A percentile compares a stretch with the other conserved stretches of the same genome.
phyloP scores from a whole-genome alignment of 2,113 vertebrate genomes.

The Colistium nudipinnis region DNA sequence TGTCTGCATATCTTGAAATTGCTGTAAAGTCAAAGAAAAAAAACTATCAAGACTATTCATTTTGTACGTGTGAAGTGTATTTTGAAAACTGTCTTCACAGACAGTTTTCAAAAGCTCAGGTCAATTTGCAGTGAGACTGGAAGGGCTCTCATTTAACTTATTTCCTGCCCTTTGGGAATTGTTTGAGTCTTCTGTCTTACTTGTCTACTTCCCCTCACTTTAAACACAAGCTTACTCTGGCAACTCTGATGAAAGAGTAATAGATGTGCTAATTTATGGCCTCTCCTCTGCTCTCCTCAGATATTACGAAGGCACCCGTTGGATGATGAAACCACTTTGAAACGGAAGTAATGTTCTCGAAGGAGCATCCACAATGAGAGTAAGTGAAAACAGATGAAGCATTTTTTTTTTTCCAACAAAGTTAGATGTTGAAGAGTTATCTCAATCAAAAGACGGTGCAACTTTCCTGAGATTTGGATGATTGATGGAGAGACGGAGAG shows the following conservation, averaged over 20 bases:
- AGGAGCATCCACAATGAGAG: slow-evolving; percentile 33
- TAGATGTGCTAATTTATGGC: slow-evolving; percentile 66
- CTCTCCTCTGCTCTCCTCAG: slow-evolving; percentile 46
- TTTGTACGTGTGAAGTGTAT: neutral
- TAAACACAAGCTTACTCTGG: slow-evolving; percentile 52
- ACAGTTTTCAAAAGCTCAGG: slow-evolving; percentile 37
- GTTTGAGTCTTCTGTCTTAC: slow-evolving; percentile 27
- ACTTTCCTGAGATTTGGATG: slow-evolving; percentile 17
- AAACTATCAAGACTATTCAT: slow-evolving; percentile 31
- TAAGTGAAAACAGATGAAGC: slow-evolving; percentile 53
- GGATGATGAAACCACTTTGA: slow-evolving; percentile 74
- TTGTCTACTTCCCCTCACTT: slow-evolving; percentile 41
- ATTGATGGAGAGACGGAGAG: slow-evolving; percentile 13
- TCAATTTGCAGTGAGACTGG: slow-evolving; percentile 51
- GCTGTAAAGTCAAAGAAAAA: slow-evolving; percentile 1
- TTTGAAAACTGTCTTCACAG: slow-evolving; percentile 31
- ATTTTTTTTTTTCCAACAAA: slow-evolving; percentile 44
- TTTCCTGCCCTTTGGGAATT: slow-evolving; percentile 34
- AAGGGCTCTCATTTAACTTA: slow-evolving; percentile 41
- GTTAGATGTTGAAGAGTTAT: slow-evolving; percentile 22
- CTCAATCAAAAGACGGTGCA: slow-evolving; percentile 24
- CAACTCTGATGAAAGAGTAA: slow-evolving; percentile 69
- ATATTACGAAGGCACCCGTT: slow-evolving; percentile 55
- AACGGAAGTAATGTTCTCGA: slow-evolving; percentile 56
- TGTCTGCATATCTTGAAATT: slow-evolving; percentile 1